Conservation (phyloP, 2,888 invertebrate genomes). For the Seladonia tumulorum region DNA sequence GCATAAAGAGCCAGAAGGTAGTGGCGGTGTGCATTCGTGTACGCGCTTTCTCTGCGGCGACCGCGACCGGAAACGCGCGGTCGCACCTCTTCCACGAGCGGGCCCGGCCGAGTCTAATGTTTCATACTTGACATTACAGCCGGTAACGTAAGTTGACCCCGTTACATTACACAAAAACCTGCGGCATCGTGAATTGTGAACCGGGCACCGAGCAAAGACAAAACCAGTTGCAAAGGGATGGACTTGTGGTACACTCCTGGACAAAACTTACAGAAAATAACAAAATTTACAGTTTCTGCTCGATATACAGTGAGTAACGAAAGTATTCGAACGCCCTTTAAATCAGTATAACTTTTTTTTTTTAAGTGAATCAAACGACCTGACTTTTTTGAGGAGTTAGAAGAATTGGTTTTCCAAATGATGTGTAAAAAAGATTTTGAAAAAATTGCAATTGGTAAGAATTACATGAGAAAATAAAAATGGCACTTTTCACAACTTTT, state of each 20-base stretch:
- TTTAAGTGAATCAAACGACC: too few species aligned
- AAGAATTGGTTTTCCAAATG: too few species aligned
- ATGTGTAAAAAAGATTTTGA: too few species aligned
- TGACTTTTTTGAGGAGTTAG: too few species aligned
- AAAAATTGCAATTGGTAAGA: too few species aligned
- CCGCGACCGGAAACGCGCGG: conserved; percentile 54
- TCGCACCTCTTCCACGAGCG: conserved; percentile 40
- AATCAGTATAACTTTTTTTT: too few species aligned
- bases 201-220: neutral
- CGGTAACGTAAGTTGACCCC: conserved; percentile 65
- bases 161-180: conserved; percentile 18
- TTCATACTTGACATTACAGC: conserved; percentile 69
- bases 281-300: too few species aligned
- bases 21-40: conserved; percentile 7
- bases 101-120: conserved; percentile 59
- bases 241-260: neutral
- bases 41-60: conserved; percentile 29
- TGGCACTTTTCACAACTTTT: too few species aligned
- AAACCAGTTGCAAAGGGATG: neutral
- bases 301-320: too few species aligned
- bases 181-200: neutral
- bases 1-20: conserved; percentile 21
- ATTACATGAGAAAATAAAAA: too few species aligned
- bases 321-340: too few species aligned
- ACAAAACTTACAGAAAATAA: too few species aligned